Evolutionary conservation across 1,140 invertebrate species (phyloP).

Genomic region (Gonioctena quinquepunctata): DNA sequence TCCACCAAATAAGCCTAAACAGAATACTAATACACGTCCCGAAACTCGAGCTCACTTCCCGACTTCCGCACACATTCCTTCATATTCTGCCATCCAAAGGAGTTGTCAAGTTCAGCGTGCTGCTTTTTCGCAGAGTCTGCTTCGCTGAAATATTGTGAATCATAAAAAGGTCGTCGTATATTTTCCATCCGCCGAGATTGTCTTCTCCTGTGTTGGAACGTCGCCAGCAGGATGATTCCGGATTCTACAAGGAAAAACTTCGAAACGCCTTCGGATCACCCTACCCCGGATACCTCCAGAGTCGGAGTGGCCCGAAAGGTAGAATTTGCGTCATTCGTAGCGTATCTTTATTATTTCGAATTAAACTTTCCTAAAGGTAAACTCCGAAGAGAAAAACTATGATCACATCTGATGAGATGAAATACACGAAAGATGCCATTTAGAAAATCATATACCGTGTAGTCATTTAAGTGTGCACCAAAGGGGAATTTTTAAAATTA

Average conservation of each 20-base stretch:
- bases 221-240: background rate
- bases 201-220: background rate
- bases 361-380: too few relatives aligned
- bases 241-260: background rate
- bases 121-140: background rate
- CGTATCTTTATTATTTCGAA: too few relatives aligned
- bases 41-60: background rate
- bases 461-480: too few relatives aligned
- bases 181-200: background rate
- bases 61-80: background rate
- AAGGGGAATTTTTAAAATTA: too few relatives aligned
- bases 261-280: background rate
- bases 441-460: too few relatives aligned
- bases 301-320: background rate
- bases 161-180: background rate
- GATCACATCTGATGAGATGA: too few relatives aligned
- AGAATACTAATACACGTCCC: background rate
- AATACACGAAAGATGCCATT: too few relatives aligned
- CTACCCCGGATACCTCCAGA: background rate
- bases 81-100: background rate
- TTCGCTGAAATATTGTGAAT: background rate
- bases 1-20: background rate
- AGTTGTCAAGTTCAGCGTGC: slow-evolving; percentile 3
- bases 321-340: too few relatives aligned
- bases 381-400: too few relatives aligned